phyloP scores from a whole-genome alignment of 2,888 invertebrate genomes.

The Merodon equestris region DNA sequence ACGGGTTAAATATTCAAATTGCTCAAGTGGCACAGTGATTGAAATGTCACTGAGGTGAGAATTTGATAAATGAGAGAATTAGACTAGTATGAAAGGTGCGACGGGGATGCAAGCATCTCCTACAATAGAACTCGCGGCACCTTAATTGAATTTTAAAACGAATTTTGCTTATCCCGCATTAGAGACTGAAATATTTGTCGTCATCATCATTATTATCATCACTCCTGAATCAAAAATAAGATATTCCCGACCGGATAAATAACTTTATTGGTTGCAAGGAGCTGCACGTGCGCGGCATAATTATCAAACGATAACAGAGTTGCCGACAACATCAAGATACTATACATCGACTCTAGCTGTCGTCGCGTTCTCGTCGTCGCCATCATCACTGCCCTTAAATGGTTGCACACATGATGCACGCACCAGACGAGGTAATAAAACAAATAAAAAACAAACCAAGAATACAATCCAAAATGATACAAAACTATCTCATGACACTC shows the following conservation, averaged over 20 bases:
- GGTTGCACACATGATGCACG: constrained; percentile 25
- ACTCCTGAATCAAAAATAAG: constrained; percentile 39
- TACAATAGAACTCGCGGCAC: too few species aligned
- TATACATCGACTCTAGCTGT: constrained; percentile 13
- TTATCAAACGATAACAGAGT: constrained; percentile 56
- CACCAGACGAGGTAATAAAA: constrained; percentile 11
- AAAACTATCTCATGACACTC: constrained; percentile 41
- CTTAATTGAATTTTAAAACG: too few species aligned
- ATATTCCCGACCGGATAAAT: constrained; percentile 57
- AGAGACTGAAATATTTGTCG: too few species aligned
- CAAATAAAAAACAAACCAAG: too few species aligned
- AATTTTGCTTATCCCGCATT: too few species aligned
- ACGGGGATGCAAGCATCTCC: too few species aligned
- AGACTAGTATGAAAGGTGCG: too few species aligned
- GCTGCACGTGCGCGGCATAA: constrained; percentile 69
- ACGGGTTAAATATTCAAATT: constrained; percentile 51
- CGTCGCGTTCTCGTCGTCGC: constrained; percentile 22
- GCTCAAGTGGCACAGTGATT: constrained; percentile 51
- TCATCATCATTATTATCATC: constrained; percentile 2
- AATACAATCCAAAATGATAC: constrained; percentile 14
- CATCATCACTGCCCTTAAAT: constrained; percentile 46
- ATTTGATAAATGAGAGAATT: constrained; percentile 30
- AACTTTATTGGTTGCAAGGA: constrained; percentile 60
- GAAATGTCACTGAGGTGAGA: constrained; percentile 28
- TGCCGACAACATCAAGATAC: constrained; percentile 32